Evolutionary conservation across 2,113 vertebrate genomes (phyloP).

Genomic region (Chroicocephalus ridibundus): DNA sequence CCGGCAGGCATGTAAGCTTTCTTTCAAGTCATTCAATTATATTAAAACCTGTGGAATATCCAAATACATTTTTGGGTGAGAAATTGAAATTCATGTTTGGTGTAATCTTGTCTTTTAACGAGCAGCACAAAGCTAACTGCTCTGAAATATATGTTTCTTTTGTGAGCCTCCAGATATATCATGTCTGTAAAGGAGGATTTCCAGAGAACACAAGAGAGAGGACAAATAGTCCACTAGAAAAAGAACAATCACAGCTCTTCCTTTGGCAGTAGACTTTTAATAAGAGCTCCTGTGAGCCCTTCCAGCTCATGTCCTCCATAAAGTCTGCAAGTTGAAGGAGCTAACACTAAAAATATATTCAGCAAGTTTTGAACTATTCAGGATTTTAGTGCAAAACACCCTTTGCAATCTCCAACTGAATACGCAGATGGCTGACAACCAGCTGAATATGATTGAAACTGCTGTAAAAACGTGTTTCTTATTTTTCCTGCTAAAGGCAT

Average conservation of each 20-base stretch:
- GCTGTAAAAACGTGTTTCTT: not conserved
- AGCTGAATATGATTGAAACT: not conserved
- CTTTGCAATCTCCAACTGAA: not conserved
- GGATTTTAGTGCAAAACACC: not conserved
- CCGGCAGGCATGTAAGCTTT: not conserved
- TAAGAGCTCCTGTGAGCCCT: not conserved
- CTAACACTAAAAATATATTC: not conserved
- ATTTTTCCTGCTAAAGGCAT: not conserved
- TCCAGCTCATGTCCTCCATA: not conserved
- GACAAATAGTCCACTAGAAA: not conserved
- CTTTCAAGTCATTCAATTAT: not conserved
- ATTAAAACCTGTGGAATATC: not conserved
- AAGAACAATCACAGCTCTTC: not conserved
- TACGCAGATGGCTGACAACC: not conserved
- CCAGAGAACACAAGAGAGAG: not conserved
- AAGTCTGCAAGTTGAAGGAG: not conserved
- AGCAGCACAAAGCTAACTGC: not conserved
- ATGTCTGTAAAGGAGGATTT: not conserved
- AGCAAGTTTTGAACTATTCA: not conserved
- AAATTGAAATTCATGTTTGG: not conserved
- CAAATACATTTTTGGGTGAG: not conserved
- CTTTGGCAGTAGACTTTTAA: not conserved
- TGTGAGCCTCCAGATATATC: not conserved
- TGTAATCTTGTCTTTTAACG: not conserved
- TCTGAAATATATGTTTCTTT: not conserved